Base-by-base conservation (phyloP, 2,113 vertebrate species). In the Hippocampus mohnikei region DNA sequence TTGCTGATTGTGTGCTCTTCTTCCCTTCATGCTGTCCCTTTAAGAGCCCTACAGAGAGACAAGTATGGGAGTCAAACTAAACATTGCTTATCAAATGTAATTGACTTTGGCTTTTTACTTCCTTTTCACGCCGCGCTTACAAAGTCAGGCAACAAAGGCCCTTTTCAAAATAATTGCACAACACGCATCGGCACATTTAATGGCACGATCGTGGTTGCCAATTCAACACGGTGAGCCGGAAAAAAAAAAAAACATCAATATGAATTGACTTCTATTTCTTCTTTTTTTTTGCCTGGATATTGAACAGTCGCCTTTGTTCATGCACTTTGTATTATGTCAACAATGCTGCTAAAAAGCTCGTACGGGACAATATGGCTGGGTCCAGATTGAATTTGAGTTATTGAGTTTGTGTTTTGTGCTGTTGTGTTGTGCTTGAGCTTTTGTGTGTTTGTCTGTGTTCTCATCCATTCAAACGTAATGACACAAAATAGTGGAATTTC, bases 31-130 rank as follows among this genome's bases (percentile, higher is more conserved):
- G 96, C 96, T 96, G 95, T 97, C 96, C 94, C 94, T 93, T 94
- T 97, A 98, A 99, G 97, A 98, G 95, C 95, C 96, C 95, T 98
- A 98, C 97, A 98, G 96, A 97, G 97, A 99, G 96, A 99, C 97
- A 96, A 99, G 96, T 98, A 99, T 98, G 96, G 97, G 96, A 97
- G 96, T 99, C 97, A 99, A 98, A 95, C 95, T 98, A 98, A 99
- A 99, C 95, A 97, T 98, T 98, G 96, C 97, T 94, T 97, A 99
- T 95, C 96, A 99, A 99, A 99, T 99, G 97, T 99, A 99, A 99
- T 98, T 98, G 94, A 94, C 94, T 95, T 96, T 93, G 94, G 95
- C 95, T n/a, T 90, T 89, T 94, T 94, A 94, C 94, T 95, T 95
- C 94, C 92, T 93, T 95, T 93, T 93, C 93, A 94, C 94, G 87